phyloP scores from a whole-genome alignment of 2,113 vertebrate genomes.

The Saguinus imperator region DNA sequence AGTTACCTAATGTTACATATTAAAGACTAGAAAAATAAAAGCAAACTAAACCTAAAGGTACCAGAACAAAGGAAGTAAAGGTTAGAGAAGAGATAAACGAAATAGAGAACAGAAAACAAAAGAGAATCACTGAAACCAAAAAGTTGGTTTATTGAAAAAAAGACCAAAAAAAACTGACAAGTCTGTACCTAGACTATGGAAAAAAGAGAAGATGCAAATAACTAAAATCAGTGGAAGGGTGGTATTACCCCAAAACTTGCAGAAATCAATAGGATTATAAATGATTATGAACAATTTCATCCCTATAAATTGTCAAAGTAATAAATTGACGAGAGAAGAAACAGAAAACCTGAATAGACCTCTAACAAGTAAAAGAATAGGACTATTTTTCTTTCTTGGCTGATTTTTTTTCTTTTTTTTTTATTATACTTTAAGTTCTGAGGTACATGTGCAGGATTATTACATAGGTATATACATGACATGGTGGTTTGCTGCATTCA shows the following conservation, averaged over 20 bases:
- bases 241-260: neutral
- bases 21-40: neutral
- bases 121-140: slow-evolving; percentile 15
- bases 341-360: slow-evolving; percentile 5
- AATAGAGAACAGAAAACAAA: neutral
- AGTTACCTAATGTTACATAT: neutral
- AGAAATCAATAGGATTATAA: slow-evolving; percentile 24
- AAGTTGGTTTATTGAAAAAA: neutral
- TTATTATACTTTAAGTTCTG: too few species aligned
- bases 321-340: neutral
- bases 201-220: neutral
- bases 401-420: too few species aligned
- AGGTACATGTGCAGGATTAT: too few species aligned
- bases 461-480: too few species aligned
- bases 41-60: neutral
- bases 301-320: neutral
- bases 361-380: neutral
- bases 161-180: neutral
- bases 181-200: neutral
- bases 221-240: neutral
- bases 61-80: neutral
- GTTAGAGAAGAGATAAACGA: neutral
- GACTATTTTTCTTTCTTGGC: too few species aligned
- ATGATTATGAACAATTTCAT: neutral
- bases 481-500: too few species aligned